Conservation (phyloP, 1,140 invertebrate genomes). For the Drosophila albomicans region DNA sequence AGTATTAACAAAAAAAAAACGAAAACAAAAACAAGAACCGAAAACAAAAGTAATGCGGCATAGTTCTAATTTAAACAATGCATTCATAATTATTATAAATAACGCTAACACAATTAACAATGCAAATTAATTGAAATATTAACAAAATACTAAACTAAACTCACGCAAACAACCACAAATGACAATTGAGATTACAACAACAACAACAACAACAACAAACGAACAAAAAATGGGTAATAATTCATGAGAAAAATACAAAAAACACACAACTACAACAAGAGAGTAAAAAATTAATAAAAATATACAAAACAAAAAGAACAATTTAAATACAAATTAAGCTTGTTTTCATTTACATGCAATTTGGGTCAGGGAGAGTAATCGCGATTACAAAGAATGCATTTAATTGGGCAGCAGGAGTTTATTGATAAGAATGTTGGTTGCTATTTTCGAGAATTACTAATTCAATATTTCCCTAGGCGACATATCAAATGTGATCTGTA, state of each 20-base stretch:
- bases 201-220: neutral
- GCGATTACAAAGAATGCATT: neutral
- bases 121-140: slow-evolving; percentile 40
- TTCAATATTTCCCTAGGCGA: too few relatives aligned
- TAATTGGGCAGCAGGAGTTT: too few relatives aligned
- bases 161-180: slow-evolving; percentile 31
- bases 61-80: slow-evolving; percentile 47
- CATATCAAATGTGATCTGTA: too few relatives aligned
- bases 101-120: slow-evolving; percentile 50
- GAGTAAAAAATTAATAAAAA: slow-evolving; percentile 60
- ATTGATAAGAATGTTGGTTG: neutral
- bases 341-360: slow-evolving; percentile 15
- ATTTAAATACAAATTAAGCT: slow-evolving; percentile 13
- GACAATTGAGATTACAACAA: slow-evolving; percentile 39
- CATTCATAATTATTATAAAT: slow-evolving; percentile 47
- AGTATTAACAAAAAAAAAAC: slow-evolving; percentile 11
- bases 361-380: neutral
- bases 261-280: slow-evolving; percentile 50
- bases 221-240: slow-evolving; percentile 47
- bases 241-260: slow-evolving; percentile 40
- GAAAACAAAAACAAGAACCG: slow-evolving; percentile 10
- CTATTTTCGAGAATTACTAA: neutral
- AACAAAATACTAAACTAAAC: slow-evolving; percentile 26
- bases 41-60: slow-evolving; percentile 13
- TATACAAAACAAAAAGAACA: slow-evolving; percentile 42